phyloP scores from a whole-genome alignment of 2,797 vertebrate species.

The Pterois miles region DNA sequence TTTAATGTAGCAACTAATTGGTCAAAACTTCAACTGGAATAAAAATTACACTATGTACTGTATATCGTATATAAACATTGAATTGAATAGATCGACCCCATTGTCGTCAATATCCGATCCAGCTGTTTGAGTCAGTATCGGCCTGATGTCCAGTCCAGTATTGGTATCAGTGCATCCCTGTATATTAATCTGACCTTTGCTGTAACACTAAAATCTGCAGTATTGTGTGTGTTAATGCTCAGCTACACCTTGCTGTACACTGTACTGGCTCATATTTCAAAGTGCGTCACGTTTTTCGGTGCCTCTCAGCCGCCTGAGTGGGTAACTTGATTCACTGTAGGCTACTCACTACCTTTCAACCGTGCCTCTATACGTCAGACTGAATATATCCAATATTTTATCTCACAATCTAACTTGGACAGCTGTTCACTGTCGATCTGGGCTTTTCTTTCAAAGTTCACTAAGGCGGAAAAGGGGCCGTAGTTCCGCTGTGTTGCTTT shows the following conservation, averaged over 20 bases:
- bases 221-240: neutral
- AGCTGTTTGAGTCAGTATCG: too few relatives aligned
- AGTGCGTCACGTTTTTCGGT: constrained; percentile 28
- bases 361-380: constrained; percentile 46
- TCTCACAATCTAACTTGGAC: constrained; percentile 62
- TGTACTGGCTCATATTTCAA: constrained; percentile 43
- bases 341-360: constrained; percentile 31
- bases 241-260: neutral
- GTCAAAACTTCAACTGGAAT: too few relatives aligned
- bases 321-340: constrained; percentile 50
- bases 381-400: constrained; percentile 67
- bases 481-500: constrained; percentile 50
- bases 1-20: too few relatives aligned
- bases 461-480: constrained; percentile 64
- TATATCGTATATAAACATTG: too few relatives aligned
- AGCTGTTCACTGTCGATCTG: constrained; percentile 39
- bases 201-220: neutral
- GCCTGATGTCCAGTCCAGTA: neutral
- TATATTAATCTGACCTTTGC: neutral
- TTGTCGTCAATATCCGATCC: too few relatives aligned
- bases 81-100: too few relatives aligned
- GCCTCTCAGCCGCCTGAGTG: constrained; percentile 21
- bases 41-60: too few relatives aligned
- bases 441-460: constrained; percentile 55
- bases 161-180: neutral